Evolutionary conservation across 2,888 invertebrate genomes (phyloP).

Genomic region (Scrobipalpa atriplicella): DNA sequence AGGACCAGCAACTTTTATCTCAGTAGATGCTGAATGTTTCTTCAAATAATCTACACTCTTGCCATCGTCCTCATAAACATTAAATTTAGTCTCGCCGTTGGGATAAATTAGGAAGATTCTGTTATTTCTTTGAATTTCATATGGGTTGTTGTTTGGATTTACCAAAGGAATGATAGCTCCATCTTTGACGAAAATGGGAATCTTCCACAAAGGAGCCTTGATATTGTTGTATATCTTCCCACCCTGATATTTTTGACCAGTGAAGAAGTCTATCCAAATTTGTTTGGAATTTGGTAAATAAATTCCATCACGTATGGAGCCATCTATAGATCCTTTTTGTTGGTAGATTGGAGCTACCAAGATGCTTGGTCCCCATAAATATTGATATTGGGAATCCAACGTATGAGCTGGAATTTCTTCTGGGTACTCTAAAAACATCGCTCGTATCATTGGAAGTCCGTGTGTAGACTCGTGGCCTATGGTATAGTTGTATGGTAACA

Average conservation of each 20-base stretch:
- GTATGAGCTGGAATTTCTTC: slow-evolving; percentile 57
- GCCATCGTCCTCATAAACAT: slow-evolving; percentile 74
- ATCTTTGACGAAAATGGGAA: slow-evolving; percentile 70
- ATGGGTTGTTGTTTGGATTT: slow-evolving; percentile 68
- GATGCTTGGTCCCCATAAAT: slow-evolving; percentile 75
- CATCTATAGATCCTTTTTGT: slow-evolving; percentile 39
- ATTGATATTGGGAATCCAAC: slow-evolving; percentile 72
- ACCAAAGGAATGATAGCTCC: slow-evolving; percentile 73
- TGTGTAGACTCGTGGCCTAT: slow-evolving; percentile 60
- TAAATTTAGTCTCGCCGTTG: slow-evolving; percentile 53
- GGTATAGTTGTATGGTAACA: slow-evolving; percentile 73
- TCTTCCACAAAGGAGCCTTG: slow-evolving; percentile 66
- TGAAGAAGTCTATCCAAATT: slow-evolving; percentile 71
- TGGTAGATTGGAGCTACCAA: slow-evolving; percentile 71
- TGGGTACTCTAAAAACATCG: slow-evolving; percentile 73
- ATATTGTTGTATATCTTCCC: slow-evolving; percentile 68
- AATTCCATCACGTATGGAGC: slow-evolving; percentile 59
- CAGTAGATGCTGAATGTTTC: slow-evolving; percentile 55
- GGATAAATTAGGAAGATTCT: slow-evolving; percentile 67
- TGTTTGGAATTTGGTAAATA: slow-evolving; percentile 64
- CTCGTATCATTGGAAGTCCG: slow-evolving; percentile 71
- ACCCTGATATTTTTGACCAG: slow-evolving; percentile 69
- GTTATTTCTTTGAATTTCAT: slow-evolving; percentile 57
- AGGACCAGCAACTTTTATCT: slow-evolving; percentile 52
- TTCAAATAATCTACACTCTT: slow-evolving; percentile 59